Percentiles rank a stretch among this genome's conserved stretches.
phyloP scores from a whole-genome alignment of 2,888 invertebrate species.

The Ophioninae sp. region DNA sequence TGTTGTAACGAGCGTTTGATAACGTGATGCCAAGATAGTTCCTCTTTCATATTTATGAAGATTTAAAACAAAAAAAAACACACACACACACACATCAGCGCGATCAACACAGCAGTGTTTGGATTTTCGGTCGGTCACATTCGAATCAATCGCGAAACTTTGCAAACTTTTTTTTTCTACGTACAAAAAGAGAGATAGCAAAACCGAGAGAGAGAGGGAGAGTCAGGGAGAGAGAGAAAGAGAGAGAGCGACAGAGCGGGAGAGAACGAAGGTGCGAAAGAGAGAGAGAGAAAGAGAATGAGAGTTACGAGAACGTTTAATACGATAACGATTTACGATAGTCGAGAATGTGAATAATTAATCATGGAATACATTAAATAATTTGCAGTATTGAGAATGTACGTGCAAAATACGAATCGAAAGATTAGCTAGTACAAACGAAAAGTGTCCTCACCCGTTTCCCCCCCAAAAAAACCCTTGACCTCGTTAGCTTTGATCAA shows the following conservation, averaged over 20 bases:
- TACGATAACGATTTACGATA: neutral
- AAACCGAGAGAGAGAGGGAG: neutral
- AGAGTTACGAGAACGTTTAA: neutral
- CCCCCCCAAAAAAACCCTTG: neutral
- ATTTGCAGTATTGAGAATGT: constrained; percentile 7
- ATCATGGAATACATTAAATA: constrained; percentile 4
- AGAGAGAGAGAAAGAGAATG: constrained; percentile 7
- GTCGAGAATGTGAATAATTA: neutral
- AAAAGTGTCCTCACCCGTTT: neutral
- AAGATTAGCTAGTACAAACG: constrained; percentile 47
- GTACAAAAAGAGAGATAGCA: neutral
- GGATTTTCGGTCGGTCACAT: neutral
- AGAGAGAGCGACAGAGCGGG: neutral
- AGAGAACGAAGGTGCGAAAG: neutral
- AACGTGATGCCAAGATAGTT: constrained; percentile 44
- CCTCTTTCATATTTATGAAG: constrained; percentile 47
- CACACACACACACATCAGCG: neutral
- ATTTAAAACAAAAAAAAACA: neutral
- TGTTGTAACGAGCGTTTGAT: constrained; percentile 41
- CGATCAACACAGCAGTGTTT: neutral
- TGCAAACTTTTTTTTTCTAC: neutral
- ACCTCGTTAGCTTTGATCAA: constrained; percentile 50
- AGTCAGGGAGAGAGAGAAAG: neutral
- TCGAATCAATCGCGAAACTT: neutral
- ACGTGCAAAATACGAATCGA: constrained; percentile 16